These are phyloP conservation scores for Megalonaias nervosa DNA, from an alignment of 1,140 invertebrate genomes.

Conservation along the genomic window DNA sequence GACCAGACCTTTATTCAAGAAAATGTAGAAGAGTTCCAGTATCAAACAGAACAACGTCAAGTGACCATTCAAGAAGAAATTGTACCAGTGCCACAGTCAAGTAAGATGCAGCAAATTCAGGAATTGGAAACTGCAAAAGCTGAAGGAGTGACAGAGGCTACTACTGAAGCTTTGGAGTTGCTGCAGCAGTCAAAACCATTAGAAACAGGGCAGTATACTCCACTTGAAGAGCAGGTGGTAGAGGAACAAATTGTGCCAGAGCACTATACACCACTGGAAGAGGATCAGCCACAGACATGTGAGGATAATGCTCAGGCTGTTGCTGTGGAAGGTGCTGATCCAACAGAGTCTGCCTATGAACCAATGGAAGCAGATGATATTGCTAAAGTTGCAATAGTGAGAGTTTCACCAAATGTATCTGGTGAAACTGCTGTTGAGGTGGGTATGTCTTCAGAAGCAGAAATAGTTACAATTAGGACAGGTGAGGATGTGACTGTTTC, in stretches of 20 bases:
- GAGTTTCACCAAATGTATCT: background rate
- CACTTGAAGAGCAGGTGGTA: background rate
- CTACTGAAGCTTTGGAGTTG: no score
- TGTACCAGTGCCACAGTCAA: no score
- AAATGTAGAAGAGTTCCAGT: no score
- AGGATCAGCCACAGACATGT: background rate
- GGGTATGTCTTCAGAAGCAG: constrained; percentile 14
- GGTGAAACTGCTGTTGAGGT: constrained; percentile 20
- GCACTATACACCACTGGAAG: constrained; percentile 19
- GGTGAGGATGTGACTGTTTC: constrained; percentile 6
- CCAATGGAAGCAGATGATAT: background rate
- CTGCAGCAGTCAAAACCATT: no score
- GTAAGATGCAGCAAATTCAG: no score
- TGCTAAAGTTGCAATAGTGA: constrained; percentile 4
- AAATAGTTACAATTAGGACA: constrained; percentile 9
- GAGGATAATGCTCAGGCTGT: background rate
- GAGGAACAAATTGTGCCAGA: constrained; percentile 20
- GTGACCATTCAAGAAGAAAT: no score
- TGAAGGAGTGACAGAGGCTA: no score
- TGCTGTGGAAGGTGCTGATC: background rate
- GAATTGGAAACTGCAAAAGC: no score
- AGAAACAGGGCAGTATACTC: no score
- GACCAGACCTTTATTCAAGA: no score
- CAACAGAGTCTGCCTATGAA: constrained; percentile 5
- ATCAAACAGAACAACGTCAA: no score